Conservation (phyloP, 2,797 vertebrate species). For the Apogon talboti region DNA sequence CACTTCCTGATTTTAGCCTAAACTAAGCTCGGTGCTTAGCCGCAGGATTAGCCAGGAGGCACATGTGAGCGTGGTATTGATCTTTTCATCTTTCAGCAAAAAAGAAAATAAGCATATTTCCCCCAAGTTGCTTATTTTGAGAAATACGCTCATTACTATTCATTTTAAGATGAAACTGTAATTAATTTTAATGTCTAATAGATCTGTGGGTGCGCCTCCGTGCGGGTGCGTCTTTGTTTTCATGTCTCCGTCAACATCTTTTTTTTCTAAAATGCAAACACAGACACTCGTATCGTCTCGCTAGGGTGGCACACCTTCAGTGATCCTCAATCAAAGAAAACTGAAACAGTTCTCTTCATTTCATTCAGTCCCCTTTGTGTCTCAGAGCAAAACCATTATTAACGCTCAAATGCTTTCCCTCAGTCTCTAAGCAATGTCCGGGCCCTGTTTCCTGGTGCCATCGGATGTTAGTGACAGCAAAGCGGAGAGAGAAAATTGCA, state of each 20-base stretch:
- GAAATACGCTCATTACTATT: too few relatives aligned
- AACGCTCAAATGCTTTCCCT: slow-evolving; percentile 57
- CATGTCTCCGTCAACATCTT: not conserved
- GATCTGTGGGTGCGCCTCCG: not conserved
- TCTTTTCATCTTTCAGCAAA: too few relatives aligned
- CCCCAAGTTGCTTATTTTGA: too few relatives aligned
- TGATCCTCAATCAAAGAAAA: slow-evolving; percentile 38
- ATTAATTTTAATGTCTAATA: not conserved
- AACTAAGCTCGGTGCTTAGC: too few relatives aligned
- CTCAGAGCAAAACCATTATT: slow-evolving; percentile 60
- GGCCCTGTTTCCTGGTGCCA: slow-evolving; percentile 55
- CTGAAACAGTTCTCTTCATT: slow-evolving; percentile 38
- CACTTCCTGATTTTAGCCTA: too few relatives aligned
- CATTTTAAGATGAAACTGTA: not conserved
- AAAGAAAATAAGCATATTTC: too few relatives aligned
- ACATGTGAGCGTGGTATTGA: too few relatives aligned
- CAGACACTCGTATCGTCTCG: not conserved
- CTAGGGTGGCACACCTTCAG: slow-evolving; percentile 27
- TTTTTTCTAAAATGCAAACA: slow-evolving; percentile 6
- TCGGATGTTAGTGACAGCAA: slow-evolving; percentile 71
- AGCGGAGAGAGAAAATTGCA: slow-evolving; percentile 72
- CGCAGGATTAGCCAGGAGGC: too few relatives aligned
- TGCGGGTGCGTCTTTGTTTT: not conserved
- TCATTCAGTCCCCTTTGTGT: slow-evolving; percentile 42
- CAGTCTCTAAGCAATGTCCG: slow-evolving; percentile 61